Base-by-base conservation (phyloP, 2,113 vertebrate genomes). In the Muscicapa adusta region DNA sequence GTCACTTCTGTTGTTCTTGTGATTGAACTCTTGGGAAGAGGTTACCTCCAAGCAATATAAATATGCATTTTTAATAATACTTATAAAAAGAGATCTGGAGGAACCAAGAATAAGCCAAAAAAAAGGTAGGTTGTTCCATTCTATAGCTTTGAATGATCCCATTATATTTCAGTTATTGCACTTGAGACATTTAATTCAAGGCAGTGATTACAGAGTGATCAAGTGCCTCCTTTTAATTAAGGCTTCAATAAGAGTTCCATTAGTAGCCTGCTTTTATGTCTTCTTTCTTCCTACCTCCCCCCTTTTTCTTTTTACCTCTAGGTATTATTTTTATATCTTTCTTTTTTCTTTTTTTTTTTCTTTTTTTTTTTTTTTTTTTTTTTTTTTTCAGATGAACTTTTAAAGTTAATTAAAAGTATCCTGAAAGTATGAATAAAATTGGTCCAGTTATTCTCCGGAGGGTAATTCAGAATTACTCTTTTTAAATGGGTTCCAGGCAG, bases 151-250 rank as follows among this genome's bases (percentile, higher is more conserved):
- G n/a, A 83, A 93, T 11, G 1, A 8, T 48, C 36, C 9, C 8
- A 31, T 89, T 91, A 51, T 85, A 56, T 48, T 83, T 93, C 76
- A 82, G 28, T 79, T 90, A 90, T 51, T 88, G 51, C 63, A 88
- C 34, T 58, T 76, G 34, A 74, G 54, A 24, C 29, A 50, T 83
- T 95, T 79, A 90, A 83, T 76, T 91, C 38, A 62, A 88, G 33
- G 9, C 42, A 85, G 26, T 93, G 67, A 77, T 95, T 93, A 85
- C 16, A 88, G 42, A 88, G 28, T 62, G 71, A 83, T 88, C 63
- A 76, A 94, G n/a, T 73, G 20, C 70, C 48, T 90, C 10, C 14
- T 76, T 48, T 88, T 90, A 90, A 91, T 86, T 95, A 93, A 85
- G 19, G 14, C 14, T 89, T 82, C 74, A 67, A 4, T 65, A 90